These are phyloP conservation scores for Hemichromis elongatus DNA, from an alignment of 2,113 vertebrate species.

Conservation along the genomic window DNA sequence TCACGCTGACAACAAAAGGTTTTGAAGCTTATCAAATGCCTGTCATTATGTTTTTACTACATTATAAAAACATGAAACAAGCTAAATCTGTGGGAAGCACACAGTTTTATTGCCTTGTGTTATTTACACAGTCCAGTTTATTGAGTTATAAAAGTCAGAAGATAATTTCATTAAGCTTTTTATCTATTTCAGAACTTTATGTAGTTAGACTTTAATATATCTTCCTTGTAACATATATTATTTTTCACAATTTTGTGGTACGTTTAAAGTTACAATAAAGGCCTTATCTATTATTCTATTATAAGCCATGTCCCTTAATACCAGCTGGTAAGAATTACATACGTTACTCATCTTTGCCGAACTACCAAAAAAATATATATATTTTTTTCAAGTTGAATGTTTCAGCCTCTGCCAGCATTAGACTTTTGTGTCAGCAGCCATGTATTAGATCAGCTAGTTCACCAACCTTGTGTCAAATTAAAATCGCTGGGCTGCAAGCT, in stretches of 20 bases:
- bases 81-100: not conserved
- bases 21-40: not conserved
- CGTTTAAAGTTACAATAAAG: not conserved
- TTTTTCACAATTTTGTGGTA: not conserved
- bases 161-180: not conserved
- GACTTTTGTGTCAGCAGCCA: conserved; percentile 18
- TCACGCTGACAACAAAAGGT: not conserved
- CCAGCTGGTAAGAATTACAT: not conserved
- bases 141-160: not conserved
- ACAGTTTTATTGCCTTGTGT: not conserved
- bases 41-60: not conserved
- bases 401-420: not conserved
- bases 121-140: not conserved
- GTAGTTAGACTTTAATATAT: not conserved
- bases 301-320: not conserved
- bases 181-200: not conserved
- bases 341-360: not conserved
- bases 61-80: not conserved
- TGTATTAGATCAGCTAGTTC: conserved; percentile 9
- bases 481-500: conserved; percentile 15
- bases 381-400: not conserved
- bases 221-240: not conserved
- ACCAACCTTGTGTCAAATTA: conserved; percentile 19
- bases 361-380: not conserved
- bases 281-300: not conserved